Base-by-base conservation (phyloP, 2,797 vertebrate genomes). In the Apodemus agrarius region DNA sequence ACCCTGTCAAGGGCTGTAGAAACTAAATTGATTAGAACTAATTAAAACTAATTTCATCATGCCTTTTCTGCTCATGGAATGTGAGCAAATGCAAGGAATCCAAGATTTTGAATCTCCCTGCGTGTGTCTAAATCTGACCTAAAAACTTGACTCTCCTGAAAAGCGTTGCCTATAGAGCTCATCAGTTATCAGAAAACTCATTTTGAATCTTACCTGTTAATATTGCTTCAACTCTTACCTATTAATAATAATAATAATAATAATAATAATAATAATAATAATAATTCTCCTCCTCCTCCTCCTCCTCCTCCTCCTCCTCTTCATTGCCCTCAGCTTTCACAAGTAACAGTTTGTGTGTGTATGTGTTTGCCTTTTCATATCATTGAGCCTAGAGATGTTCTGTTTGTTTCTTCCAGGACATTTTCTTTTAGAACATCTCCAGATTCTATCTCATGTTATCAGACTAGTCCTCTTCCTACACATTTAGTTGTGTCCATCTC, bases 401-500 rank as follows among this genome's bases (percentile, higher is more conserved):
- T 86, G 5, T 78, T 63, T 92, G 31, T n/a, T 76, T 94, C 92
- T 92, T 92, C 80, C 1, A 89, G 84, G 67, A 22, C 11, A 29
- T 91, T 65, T 54, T 95, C 63, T 93, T 95, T 49, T 95, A 49
- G 80, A 92, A 79, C 11, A 63, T 52, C 17, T 88, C 31, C 54
- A 69, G 10, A 72, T 79, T 96, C 91, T 40, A 31, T 94, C 67
- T 90, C 40, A 88, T 13, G 0, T 88, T 95, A 52, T 54, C n/a
- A 88, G 46, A 96, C 52, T 89, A 4, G 83, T 81, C 63, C 17
- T 52, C 3, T 40, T 92, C 75, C 74, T 96, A 46, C 26, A 22
- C 3, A 26, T 87, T 29, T 75, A 76, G 31, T 92, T 91, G 9
- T 7, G 76, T 24, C 86, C 46, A 49, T 88, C 54, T 96, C 26